Conservation (phyloP, 2,113 vertebrate species). For the Capreolus pygargus region DNA sequence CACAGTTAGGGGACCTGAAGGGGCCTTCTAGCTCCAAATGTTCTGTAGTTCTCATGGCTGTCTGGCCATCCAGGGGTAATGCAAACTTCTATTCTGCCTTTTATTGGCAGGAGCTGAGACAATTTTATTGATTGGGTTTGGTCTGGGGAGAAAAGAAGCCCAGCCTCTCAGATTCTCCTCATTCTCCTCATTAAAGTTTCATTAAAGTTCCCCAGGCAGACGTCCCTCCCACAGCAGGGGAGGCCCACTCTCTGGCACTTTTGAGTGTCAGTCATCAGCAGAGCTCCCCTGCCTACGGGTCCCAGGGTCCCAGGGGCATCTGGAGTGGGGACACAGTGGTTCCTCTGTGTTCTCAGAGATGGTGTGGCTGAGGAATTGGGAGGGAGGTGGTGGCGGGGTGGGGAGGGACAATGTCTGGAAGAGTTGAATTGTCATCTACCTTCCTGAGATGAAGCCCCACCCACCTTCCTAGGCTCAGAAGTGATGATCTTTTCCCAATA, state of each 20-base stretch:
- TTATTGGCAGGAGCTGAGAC: not conserved
- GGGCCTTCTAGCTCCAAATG: not conserved
- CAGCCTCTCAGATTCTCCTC: not conserved
- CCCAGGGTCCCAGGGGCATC: not conserved
- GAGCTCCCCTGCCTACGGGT: not conserved
- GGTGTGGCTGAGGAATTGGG: not conserved
- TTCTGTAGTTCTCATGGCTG: not conserved
- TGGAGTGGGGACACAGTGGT: not conserved
- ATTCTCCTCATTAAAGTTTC: constrained; percentile 27
- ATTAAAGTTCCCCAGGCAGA: not conserved
- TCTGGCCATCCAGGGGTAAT: not conserved
- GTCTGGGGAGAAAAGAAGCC: not conserved
- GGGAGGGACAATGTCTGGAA: not conserved
- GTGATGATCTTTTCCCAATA: not conserved
- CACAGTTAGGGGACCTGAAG: not conserved
- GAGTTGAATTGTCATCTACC: not conserved
- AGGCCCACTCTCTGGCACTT: not conserved
- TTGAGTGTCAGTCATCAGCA: not conserved
- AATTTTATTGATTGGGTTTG: constrained; percentile 5
- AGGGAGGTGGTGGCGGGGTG: accelerated
- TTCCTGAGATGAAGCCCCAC: not conserved
- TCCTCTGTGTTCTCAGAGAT: not conserved
- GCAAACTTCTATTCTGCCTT: not conserved
- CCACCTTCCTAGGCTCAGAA: not conserved
- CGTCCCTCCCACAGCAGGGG: not conserved